phyloP scores from a whole-genome alignment of 2,113 vertebrate genomes.

The Tyto alba region DNA sequence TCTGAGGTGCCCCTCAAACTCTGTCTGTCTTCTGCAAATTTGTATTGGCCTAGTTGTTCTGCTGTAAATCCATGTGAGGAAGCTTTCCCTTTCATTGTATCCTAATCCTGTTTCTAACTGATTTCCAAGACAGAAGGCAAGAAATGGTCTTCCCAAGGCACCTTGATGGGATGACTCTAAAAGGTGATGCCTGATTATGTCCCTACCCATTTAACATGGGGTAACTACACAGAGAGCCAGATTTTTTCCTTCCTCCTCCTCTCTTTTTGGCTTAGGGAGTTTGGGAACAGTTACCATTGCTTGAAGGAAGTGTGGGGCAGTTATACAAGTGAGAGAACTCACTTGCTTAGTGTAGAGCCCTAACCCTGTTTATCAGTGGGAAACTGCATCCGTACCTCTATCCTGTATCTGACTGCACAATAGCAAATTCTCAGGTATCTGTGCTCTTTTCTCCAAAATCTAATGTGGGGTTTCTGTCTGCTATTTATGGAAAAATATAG shows the following conservation, averaged over 20 bases:
- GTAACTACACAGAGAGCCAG: background rate
- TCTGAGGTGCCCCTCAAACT: background rate
- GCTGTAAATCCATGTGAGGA: background rate
- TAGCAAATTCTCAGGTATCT: background rate
- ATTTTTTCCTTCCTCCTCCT: background rate
- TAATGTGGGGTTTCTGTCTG: background rate
- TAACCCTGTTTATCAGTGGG: background rate
- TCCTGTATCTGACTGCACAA: background rate
- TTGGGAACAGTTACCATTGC: background rate
- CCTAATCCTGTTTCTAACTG: background rate
- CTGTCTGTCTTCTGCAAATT: background rate
- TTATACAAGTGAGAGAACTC: background rate
- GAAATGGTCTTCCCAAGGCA: background rate
- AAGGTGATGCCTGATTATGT: background rate
- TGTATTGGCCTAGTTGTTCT: background rate
- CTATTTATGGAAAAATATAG: background rate
- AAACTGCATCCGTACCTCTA: accelerated
- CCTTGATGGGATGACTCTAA: background rate
- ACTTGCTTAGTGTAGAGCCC: background rate
- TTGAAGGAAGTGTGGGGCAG: background rate
- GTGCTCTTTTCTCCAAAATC: background rate
- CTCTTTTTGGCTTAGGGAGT: background rate
- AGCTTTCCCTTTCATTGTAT: background rate
- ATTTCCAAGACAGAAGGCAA: background rate
- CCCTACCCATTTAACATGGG: background rate